Base-by-base conservation (phyloP, 2,888 invertebrate species). In the Plagodis pulveraria region DNA sequence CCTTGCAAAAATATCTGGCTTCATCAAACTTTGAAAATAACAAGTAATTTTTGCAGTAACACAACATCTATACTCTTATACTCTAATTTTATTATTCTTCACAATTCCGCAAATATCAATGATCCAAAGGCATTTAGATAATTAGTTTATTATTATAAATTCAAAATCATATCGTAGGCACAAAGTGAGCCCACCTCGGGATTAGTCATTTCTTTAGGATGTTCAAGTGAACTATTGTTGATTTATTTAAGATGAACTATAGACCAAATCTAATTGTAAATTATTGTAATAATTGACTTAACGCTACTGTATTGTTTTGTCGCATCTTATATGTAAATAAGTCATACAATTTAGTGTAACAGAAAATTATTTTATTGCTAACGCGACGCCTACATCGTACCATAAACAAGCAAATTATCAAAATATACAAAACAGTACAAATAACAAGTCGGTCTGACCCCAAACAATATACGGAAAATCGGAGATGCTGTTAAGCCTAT, bases 151-250 rank as follows among this genome's bases (percentile, higher is more conserved):
- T 0, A 63, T 62, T 34, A 49, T 58, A 69, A 62, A 72, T 54
- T 76, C 68, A 70, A 70, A 63, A 69, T 66, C 66, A 65, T 63
- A 70, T 66, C 72, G 74, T 76, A 85, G 85, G 84, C 84, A 86
- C 84, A 22, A 78, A 78, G 69, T 68, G 67, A 74, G 69, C 75
- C 73, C 63, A 56, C 58, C 62, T 60, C 65, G 68, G 71, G 69
- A 52, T 52, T 64, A 48, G 42, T 59, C 68, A 56, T 62, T 55
- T 32, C 32, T 34, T 11, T 11, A 32, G 9, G 58, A 53, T 57
- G 9, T 51, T 45, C 56, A 56, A 65, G 61, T 50, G 61, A 50
- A 65, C 72, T 71, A 67, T 71, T 72, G 74, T 74, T 72, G 61
- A 56, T 62, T 60, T 47, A 22, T 2, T 22, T 22, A 22, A 4